Base-by-base conservation (phyloP, 2,888 invertebrate species). In the Platerodrilus igneus region DNA sequence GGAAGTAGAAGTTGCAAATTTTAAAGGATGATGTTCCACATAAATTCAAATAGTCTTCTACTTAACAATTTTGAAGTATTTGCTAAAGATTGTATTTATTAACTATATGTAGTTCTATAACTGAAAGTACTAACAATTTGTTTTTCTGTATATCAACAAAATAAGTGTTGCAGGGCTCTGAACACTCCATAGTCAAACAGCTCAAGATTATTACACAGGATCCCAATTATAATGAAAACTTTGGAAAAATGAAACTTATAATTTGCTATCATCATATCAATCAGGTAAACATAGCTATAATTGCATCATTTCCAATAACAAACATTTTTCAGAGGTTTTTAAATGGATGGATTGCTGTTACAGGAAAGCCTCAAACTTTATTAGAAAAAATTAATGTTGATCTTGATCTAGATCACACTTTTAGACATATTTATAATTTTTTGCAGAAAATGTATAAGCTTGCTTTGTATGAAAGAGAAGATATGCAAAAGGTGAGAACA, bases 161-260 rank as follows among this genome's bases (percentile, higher is more conserved):
- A n/a, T n/a, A n/a, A n/a, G n/a, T n/a, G n/a, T 49, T 38, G 7
- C 27, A 73, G 74, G 73, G 74, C 5, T 73, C 73, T 14, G 74
- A 74, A 60, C 72, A 73, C 47, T 70, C 71, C 21, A 52, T 74
- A 8, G 62, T 70, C 37, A 64, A 70, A 36, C 70, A 72, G 46
- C 39, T 74, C 23, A 59, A 69, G 36, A 68, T 70, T 47, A 48
- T 73, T 13, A 64, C 69, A 17, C 48, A 59, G 22, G 44, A 28
- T 27, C 23, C 29, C 15, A n/a, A 30, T 6, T 5, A 45, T 8
- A 30, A 30, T n/a, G 5, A 27, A 8, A 8, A 36, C 14, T 68
- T 74, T 18, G 66, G 56, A 40, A 62, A 64, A 25, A 43, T 70
- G 39, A 73, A 73, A 55, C 30, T 68, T 37, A 51, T 74, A 13